Conservation (phyloP, 2,888 invertebrate species). For the Philhelius pedissequus region DNA sequence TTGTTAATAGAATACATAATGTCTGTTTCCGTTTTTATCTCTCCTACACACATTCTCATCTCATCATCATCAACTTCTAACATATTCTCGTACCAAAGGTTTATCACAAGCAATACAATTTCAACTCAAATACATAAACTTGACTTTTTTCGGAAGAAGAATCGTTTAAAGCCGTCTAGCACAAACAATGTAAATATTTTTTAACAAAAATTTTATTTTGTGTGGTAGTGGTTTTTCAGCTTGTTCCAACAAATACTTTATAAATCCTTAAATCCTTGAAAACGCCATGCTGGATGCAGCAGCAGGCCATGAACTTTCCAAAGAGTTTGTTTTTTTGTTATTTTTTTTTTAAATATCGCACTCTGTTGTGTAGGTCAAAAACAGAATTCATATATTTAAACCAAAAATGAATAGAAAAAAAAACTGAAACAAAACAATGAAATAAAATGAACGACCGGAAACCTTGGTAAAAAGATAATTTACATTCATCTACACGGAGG, state of each 20-base stretch:
- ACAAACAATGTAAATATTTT: conserved; percentile 51
- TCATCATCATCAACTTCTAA: too few relatives aligned
- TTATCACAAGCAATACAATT: too few relatives aligned
- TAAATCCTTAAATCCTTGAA: conserved; percentile 34
- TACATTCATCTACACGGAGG: conserved; percentile 59
- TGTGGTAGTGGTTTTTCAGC: conserved; percentile 16
- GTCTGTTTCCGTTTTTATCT: too few relatives aligned
- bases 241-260: conserved; percentile 25
- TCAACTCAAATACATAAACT: too few relatives aligned
- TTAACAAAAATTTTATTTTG: conserved; percentile 44
- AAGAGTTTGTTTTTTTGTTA: conserved; percentile 8
- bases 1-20: too few relatives aligned
- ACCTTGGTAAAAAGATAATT: conserved; percentile 58
- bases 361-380: conserved; percentile 54
- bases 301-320: conserved; percentile 54
- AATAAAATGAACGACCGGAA: conserved; percentile 41
- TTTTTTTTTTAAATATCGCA: conserved; percentile 37
- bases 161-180: background rate
- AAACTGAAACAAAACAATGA: background rate
- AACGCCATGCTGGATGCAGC: background rate
- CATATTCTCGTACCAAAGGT: too few relatives aligned
- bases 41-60: too few relatives aligned
- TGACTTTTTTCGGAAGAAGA: too few relatives aligned
- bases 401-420: background rate
- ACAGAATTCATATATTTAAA: conserved; percentile 5